Evolutionary conservation across 2,113 vertebrate species (phyloP).

Genomic region (Crotalus viridis): DNA sequence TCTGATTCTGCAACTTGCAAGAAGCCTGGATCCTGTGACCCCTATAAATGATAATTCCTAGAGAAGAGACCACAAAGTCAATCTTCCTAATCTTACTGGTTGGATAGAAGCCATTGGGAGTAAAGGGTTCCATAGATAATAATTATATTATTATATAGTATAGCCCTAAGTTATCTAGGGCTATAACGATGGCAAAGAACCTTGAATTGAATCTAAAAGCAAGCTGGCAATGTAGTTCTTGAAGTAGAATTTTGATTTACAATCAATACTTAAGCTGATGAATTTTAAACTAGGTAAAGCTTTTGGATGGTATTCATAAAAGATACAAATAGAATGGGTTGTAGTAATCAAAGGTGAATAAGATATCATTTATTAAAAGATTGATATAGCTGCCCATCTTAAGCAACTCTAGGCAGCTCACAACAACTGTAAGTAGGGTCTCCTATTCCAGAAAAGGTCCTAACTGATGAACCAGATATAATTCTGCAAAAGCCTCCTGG

Average conservation of each 20-base stretch:
- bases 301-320: not conserved
- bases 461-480: not conserved
- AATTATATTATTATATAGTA: too few relatives aligned
- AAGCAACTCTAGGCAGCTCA: not conserved
- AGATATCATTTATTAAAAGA: not conserved
- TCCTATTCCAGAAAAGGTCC: not conserved
- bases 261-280: too few relatives aligned
- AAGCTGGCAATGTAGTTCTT: not conserved
- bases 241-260: too few relatives aligned
- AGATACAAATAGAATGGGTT: not conserved
- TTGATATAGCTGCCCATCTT: not conserved
- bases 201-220: not conserved
- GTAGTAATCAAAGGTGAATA: not conserved
- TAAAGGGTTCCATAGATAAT: not conserved
- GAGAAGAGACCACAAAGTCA: not conserved
- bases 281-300: not conserved
- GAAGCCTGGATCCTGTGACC: not conserved
- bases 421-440: not conserved
- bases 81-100: not conserved
- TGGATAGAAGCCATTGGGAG: not conserved
- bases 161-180: not conserved
- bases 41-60: not conserved
- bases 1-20: too few relatives aligned
- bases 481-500: not conserved
- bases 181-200: not conserved